A percentile compares a stretch with the other conserved stretches of the same genome.
Evolutionary conservation across 2,113 vertebrate species (phyloP).

Genomic region (Caranx melampygus): DNA sequence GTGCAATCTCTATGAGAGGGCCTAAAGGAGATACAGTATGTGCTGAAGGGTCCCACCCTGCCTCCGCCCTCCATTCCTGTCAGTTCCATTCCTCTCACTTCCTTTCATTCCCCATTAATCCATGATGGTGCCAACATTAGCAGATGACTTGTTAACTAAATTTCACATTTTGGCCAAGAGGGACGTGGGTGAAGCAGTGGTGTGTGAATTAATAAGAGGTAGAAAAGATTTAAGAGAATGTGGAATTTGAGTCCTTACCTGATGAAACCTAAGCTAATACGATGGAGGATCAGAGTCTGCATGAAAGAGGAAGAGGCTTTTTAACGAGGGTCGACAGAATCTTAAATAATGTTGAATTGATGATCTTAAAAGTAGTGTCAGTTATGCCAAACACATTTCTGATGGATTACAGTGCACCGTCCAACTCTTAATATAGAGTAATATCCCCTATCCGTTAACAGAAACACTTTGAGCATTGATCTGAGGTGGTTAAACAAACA

Average conservation of each 20-base stretch:
- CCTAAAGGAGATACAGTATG: slow-evolving; percentile 30
- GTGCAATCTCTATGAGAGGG: slow-evolving; percentile 41
- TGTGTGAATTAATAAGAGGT: slow-evolving; percentile 79
- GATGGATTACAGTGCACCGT: slow-evolving; percentile 30
- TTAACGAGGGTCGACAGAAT: slow-evolving; percentile 43
- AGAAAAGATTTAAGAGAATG: slow-evolving; percentile 81
- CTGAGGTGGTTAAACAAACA: slow-evolving; percentile 43
- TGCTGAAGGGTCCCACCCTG: slow-evolving; percentile 17
- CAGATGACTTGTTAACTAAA: slow-evolving; percentile 80
- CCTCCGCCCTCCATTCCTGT: slow-evolving; percentile 19
- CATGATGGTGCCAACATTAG: slow-evolving; percentile 68
- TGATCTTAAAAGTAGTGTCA: slow-evolving; percentile 48
- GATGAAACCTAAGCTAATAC: slow-evolving; percentile 78
- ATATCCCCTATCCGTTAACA: slow-evolving; percentile 45
- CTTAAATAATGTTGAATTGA: slow-evolving; percentile 60
- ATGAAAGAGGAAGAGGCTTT: slow-evolving; percentile 52
- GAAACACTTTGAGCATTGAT: slow-evolving; percentile 54
- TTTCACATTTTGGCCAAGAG: slow-evolving; percentile 75
- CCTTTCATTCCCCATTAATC: slow-evolving; percentile 57
- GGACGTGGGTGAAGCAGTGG: slow-evolving; percentile 53
- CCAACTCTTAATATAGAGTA: slow-evolving; percentile 36
- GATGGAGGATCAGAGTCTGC: slow-evolving; percentile 57
- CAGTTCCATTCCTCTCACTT: slow-evolving; percentile 37
- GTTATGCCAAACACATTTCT: slow-evolving; percentile 49
- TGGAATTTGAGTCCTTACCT: slow-evolving; percentile 72